A percentile compares a stretch with the other conserved stretches of the same genome.
Evolutionary conservation across 2,888 invertebrate genomes (phyloP).

Genomic region (Flexamia atlantica): DNA sequence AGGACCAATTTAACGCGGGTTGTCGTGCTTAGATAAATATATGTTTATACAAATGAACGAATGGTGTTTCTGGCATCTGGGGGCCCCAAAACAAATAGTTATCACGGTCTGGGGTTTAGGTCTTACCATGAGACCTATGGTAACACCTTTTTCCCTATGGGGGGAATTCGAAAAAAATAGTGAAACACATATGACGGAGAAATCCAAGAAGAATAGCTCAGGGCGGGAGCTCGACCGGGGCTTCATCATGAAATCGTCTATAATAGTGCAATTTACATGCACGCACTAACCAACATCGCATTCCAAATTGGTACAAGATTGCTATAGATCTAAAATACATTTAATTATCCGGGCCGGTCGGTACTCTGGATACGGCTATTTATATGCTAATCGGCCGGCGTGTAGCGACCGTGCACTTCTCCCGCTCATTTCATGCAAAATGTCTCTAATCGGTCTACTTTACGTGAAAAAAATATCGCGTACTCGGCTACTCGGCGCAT

Average conservation of each 20-base stretch:
- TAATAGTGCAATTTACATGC: slow-evolving; percentile 64
- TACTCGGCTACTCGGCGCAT: slow-evolving; percentile 20
- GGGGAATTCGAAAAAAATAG: too few relatives aligned
- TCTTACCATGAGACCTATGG: too few relatives aligned
- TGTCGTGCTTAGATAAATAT: too few relatives aligned
- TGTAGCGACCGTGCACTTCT: slow-evolving; percentile 5
- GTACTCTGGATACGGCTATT: slow-evolving; percentile 56
- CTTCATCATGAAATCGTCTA: slow-evolving; percentile 58
- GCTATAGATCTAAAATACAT: slow-evolving; percentile 64
- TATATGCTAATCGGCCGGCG: slow-evolving; percentile 59
- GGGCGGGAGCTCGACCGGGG: too few relatives aligned
- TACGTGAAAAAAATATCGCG: slow-evolving; percentile 38
- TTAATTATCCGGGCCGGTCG: slow-evolving; percentile 61
- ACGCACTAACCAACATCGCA: slow-evolving; percentile 58
- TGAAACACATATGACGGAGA: too few relatives aligned
- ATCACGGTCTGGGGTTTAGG: too few relatives aligned
- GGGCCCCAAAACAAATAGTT: too few relatives aligned
- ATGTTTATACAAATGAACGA: too few relatives aligned
- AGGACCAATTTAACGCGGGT: too few relatives aligned
- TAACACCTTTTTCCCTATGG: too few relatives aligned
- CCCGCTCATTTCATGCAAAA: slow-evolving; percentile 48
- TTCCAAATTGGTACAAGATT: slow-evolving; percentile 63
- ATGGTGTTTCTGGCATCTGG: too few relatives aligned
- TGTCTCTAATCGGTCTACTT: slow-evolving; percentile 44
- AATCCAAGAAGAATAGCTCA: too few relatives aligned